phyloP scores from a whole-genome alignment of 37 sponge, comb jelly and placozoan species.

The Dysidea cf. avara region DNA sequence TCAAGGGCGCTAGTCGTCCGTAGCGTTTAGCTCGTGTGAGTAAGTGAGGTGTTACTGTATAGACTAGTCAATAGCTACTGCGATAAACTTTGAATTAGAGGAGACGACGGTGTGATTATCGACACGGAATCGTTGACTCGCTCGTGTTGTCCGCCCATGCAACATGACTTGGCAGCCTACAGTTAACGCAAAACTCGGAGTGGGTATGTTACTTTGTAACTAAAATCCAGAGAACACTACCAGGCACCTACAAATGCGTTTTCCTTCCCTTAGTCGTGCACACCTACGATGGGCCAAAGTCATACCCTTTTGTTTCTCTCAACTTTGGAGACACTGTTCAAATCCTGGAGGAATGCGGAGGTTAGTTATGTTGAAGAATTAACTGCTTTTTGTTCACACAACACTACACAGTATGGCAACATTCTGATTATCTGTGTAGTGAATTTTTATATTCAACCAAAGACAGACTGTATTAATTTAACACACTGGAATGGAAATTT shows the following conservation, averaged over 20 bases:
- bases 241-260: not conserved
- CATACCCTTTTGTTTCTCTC: constrained; percentile 60
- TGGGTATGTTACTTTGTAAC: constrained; percentile 51
- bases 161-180: constrained; percentile 86
- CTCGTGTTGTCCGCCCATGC: no score
- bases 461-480: not conserved
- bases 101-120: no score
- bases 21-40: no score
- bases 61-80: no score
- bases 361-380: constrained; percentile 5
- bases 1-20: no score
- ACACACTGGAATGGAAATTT: constrained; percentile 2
- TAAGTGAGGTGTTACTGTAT: no score
- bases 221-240: not conserved
- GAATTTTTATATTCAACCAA: no score
- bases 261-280: not conserved
- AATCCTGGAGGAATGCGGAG: constrained; percentile 80
- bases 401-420: not conserved
- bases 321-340: constrained; percentile 78
- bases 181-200: constrained; percentile 76
- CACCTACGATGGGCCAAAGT: not conserved
- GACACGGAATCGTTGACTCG: no score
- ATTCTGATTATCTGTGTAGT: no score
- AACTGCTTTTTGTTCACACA: not conserved
- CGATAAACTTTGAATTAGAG: no score